Percentiles rank a stretch among this genome's conserved stretches.
Evolutionary conservation across 2,797 vertebrate genomes (phyloP).

Genomic region (Rhabdophis nuchalis): DNA sequence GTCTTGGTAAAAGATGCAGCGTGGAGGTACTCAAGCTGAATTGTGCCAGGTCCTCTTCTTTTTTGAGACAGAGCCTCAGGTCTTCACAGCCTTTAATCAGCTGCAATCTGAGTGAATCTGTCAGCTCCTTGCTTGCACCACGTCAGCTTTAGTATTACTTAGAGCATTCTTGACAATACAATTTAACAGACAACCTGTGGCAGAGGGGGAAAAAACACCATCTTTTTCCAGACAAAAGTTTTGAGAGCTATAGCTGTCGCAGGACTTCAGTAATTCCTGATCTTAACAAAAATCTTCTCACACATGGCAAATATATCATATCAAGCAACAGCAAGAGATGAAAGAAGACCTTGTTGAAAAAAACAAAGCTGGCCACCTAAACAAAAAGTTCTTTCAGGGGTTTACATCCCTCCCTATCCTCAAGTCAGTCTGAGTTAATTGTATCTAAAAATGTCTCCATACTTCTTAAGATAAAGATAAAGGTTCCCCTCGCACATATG

Average conservation of each 20-base stretch:
- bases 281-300: not conserved
- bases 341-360: not conserved
- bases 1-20: not conserved
- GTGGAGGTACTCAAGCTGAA: constrained; percentile 37
- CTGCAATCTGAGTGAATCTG: constrained; percentile 63
- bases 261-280: not conserved
- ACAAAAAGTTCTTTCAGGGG: not conserved
- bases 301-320: not conserved
- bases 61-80: constrained; percentile 45
- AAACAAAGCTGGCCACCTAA: not conserved
- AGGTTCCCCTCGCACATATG: too few species aligned
- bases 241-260: not conserved
- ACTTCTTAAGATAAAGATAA: too few species aligned
- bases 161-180: constrained; percentile 62
- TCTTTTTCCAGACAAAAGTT: constrained; percentile 37
- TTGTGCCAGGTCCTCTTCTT: constrained; percentile 44
- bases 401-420: not conserved
- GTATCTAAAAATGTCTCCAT: not conserved
- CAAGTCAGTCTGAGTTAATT: not conserved
- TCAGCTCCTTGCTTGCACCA: constrained; percentile 63
- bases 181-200: constrained; percentile 52
- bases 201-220: constrained; percentile 48
- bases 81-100: constrained; percentile 66
- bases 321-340: not conserved
- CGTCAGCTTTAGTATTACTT: constrained; percentile 63